These are phyloP conservation scores for Cygnus olor DNA, from an alignment of 2,797 vertebrate species.

Conservation along the genomic window DNA sequence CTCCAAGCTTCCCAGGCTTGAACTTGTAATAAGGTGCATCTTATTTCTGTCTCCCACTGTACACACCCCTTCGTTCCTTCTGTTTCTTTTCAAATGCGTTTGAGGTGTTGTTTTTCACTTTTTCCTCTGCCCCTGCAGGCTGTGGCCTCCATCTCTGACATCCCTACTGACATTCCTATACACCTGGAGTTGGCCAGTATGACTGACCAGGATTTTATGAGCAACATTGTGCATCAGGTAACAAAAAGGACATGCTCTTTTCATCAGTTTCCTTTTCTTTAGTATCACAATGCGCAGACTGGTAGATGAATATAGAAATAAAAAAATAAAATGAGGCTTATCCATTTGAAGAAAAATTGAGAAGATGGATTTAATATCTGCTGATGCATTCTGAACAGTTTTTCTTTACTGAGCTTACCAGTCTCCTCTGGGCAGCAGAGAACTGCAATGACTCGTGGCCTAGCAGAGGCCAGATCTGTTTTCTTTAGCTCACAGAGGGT, in stretches of 20 bases:
- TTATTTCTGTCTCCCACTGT: neutral
- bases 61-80: neutral
- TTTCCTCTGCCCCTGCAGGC: constrained; percentile 76
- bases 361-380: neutral
- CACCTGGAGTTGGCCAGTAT: constrained; percentile 98
- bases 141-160: constrained; percentile 87
- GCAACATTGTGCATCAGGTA: constrained; percentile 94
- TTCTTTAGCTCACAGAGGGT: neutral
- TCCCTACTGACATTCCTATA: constrained; percentile 87
- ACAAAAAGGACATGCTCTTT: neutral
- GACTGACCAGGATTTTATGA: constrained; percentile 95
- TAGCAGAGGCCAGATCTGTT: neutral
- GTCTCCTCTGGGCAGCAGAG: neutral
- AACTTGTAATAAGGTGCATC: neutral
- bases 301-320: neutral
- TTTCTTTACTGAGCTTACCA: neutral
- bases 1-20: neutral
- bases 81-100: neutral
- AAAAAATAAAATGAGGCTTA: neutral
- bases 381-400: neutral
- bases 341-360: neutral
- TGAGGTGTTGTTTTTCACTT: neutral
- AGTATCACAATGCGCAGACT: neutral
- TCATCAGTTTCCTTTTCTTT: neutral
- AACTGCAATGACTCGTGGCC: neutral